Evolutionary conservation across 1,140 invertebrate genomes (phyloP).

Genomic region (Caenorhabditis brenneri): DNA sequence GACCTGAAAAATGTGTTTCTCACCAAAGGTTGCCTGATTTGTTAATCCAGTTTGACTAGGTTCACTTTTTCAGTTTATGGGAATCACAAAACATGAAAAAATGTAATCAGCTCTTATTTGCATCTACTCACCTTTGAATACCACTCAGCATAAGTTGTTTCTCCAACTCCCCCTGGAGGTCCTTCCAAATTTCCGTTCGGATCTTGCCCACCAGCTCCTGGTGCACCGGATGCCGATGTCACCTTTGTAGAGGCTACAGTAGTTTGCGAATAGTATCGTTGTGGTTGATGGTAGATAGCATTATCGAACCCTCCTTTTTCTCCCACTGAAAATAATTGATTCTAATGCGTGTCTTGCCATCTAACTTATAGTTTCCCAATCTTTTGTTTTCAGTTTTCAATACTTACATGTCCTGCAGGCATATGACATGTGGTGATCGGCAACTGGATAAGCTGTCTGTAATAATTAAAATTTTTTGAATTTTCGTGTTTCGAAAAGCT

Average conservation of each 20-base stretch:
- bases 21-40: too few species aligned
- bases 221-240: neutral
- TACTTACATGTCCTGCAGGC: slow-evolving; percentile 48
- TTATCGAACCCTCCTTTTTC: slow-evolving; percentile 57
- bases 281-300: slow-evolving; percentile 56
- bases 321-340: slow-evolving; percentile 30
- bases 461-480: slow-evolving; percentile 18
- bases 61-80: too few species aligned
- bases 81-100: too few species aligned
- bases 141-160: slow-evolving; percentile 69
- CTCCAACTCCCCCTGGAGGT: slow-evolving; percentile 64
- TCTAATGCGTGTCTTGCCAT: too few species aligned
- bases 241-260: slow-evolving; percentile 55
- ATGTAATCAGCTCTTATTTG: too few species aligned
- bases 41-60: too few species aligned
- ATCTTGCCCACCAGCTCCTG: slow-evolving; percentile 50
- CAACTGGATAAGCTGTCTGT: slow-evolving; percentile 30
- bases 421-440: slow-evolving; percentile 45
- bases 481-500: slow-evolving; percentile 20
- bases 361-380: too few species aligned
- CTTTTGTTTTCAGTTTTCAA: too few species aligned
- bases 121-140: slow-evolving; percentile 58
- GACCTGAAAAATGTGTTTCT: slow-evolving; percentile 43
- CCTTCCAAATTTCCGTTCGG: slow-evolving; percentile 45
- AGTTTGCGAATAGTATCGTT: slow-evolving; percentile 52